phyloP scores from a whole-genome alignment of 2,113 vertebrate species.

The Phaethornis superciliosus region DNA sequence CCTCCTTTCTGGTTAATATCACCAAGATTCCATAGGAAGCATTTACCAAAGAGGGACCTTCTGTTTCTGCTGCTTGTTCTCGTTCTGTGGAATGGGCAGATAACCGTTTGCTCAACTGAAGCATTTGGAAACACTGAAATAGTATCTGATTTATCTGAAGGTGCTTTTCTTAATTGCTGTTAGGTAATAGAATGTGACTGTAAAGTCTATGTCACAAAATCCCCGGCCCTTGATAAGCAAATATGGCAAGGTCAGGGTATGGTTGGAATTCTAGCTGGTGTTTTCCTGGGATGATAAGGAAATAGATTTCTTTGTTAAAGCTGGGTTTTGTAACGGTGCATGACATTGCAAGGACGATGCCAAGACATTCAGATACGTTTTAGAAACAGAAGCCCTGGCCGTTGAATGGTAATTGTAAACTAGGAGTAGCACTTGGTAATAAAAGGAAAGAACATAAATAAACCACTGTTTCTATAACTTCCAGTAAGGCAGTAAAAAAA shows the following conservation, averaged over 20 bases:
- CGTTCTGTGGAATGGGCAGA: background rate
- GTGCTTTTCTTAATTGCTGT: background rate
- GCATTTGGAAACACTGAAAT: background rate
- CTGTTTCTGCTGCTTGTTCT: background rate
- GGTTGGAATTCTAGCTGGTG: background rate
- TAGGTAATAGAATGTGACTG: background rate
- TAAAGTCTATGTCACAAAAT: background rate
- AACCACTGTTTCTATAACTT: background rate
- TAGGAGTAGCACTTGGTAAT: background rate
- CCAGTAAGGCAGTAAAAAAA: background rate
- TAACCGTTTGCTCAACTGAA: background rate
- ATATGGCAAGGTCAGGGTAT: background rate
- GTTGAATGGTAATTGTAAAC: background rate
- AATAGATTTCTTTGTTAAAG: background rate
- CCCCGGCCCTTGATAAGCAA: background rate
- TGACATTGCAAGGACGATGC: background rate
- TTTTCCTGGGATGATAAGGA: slow-evolving; percentile 29
- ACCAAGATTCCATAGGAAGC: background rate
- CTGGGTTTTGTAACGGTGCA: background rate
- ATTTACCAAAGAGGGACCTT: background rate
- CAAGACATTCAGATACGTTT: background rate
- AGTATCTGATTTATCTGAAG: background rate
- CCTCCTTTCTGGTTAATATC: background rate
- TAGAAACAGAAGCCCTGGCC: background rate
- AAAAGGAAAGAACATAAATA: background rate